Base-by-base conservation (phyloP, 2,113 vertebrate genomes). In the Leptobrachium leishanense region DNA sequence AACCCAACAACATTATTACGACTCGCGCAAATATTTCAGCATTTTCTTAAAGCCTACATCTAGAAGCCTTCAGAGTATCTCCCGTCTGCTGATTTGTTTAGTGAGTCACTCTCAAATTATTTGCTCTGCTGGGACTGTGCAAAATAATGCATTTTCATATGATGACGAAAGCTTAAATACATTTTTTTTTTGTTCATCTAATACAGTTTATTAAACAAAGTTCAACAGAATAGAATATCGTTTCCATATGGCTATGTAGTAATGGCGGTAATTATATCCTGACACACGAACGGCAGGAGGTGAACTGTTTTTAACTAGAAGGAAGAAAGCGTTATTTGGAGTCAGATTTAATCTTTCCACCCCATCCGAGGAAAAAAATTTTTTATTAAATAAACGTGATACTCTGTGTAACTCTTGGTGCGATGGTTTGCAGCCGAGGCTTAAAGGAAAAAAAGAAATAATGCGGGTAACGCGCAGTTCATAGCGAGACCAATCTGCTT, bases 401-500 rank as follows among this genome's bases (percentile, higher is more conserved):
- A 59, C 55, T 59, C 55, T 59, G 55, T 13, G 13, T 59, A 59
- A 59, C 55, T 82, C 81, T 68, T 9, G 42, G 86, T 88, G 88
- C 83, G 89, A 50, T 50, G 8, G 89, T 86, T 68, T 68, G 83
- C 87, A 86, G 88, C 86, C 46, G 46, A 50, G 13, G 1, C 55
- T 2, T 59, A 59, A 59, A 3, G 83, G 86, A 31, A 31, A 31
- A 31, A 31, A 31, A 31, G 20, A 31, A 31, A 31, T 91, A 85
- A 75, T 86, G 81, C 66, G 85, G 85, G 92, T 92, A 90, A 88
- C 87, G 90, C 90, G 89, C 90, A 90, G 84, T 89, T 86, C 83
- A 83, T 85, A 86, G 84, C 88, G 85, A 89, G 86, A 83, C 87
- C 90, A 91, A 92, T 92, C 93, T 89, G 91, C 87, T 90, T 95